Conservation (phyloP, 2,113 vertebrate genomes). For the Herpetotheres cachinnans region DNA sequence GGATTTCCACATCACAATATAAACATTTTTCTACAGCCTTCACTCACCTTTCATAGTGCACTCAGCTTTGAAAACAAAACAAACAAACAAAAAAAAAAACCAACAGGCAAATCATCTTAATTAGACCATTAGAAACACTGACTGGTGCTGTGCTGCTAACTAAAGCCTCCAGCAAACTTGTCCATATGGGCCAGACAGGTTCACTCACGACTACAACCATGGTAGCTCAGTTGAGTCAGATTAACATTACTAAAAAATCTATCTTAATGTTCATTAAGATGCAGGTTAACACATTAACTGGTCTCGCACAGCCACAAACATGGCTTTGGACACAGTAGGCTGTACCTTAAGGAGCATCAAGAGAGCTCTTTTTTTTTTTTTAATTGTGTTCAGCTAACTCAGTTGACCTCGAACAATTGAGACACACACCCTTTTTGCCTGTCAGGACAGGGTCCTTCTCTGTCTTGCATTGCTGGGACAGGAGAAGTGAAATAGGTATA, state of each 20-base stretch:
- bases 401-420: conserved; percentile 51
- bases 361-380: not conserved
- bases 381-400: conserved; percentile 49
- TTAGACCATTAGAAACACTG: not conserved
- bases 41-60: not conserved
- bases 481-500: conserved; percentile 12
- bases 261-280: not conserved
- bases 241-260: conserved; percentile 20
- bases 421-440: conserved; percentile 60
- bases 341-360: conserved; percentile 18
- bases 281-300: conserved; percentile 4
- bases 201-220: not conserved
- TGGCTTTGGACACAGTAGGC: accelerated
- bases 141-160: not conserved
- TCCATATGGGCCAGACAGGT: not conserved
- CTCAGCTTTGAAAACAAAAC: not conserved
- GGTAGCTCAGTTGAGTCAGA: conserved; percentile 10
- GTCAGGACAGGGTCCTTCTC: conserved; percentile 54
- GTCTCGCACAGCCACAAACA: not conserved
- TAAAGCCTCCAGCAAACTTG: not conserved
- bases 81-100: not conserved
- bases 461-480: conserved; percentile 19
- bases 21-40: conserved; percentile 2
- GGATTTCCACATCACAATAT: conserved; percentile 20
- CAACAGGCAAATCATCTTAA: not conserved